Percentiles rank a stretch among this genome's conserved stretches.
These are phyloP conservation scores for Pseudocheirus occidentalis DNA, from an alignment of 2,797 vertebrate species.

Conservation along the genomic window DNA sequence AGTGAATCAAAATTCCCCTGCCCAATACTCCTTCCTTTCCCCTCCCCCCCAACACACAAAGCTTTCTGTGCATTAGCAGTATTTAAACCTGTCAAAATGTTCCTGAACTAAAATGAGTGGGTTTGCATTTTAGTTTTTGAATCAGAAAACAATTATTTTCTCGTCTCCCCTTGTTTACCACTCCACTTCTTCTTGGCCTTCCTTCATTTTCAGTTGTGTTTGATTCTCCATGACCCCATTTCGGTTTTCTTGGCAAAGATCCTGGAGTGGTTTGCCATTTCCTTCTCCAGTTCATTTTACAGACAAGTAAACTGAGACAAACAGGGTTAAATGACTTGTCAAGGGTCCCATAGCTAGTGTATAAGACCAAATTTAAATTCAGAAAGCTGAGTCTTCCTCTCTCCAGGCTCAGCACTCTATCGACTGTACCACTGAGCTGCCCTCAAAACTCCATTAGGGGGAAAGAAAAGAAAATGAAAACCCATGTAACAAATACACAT, in stretches of 20 bases:
- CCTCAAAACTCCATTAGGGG: neutral
- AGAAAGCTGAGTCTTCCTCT: neutral
- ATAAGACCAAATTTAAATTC: neutral
- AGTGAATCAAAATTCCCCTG: conserved; percentile 9
- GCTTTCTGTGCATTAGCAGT: conserved; percentile 51
- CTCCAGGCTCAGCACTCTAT: neutral
- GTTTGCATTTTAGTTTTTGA: neutral
- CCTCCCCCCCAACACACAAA: neutral
- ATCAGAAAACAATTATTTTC: neutral
- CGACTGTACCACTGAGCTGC: neutral
- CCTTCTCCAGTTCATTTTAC: neutral
- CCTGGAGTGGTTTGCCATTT: neutral
- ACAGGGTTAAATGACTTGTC: neutral
- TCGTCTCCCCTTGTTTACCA: neutral
- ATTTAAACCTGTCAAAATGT: conserved; percentile 10
- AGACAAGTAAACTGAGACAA: neutral
- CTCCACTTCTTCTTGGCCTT: neutral
- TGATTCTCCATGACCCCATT: neutral
- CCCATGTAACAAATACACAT: neutral
- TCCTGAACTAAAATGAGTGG: conserved; percentile 31
- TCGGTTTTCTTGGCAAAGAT: neutral
- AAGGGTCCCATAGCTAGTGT: neutral
- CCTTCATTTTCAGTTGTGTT: neutral
- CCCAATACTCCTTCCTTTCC: too few relatives aligned
- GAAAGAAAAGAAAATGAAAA: neutral